phyloP scores from a whole-genome alignment of 2,888 invertebrate genomes.

The Tanytarsus gracilentus region DNA sequence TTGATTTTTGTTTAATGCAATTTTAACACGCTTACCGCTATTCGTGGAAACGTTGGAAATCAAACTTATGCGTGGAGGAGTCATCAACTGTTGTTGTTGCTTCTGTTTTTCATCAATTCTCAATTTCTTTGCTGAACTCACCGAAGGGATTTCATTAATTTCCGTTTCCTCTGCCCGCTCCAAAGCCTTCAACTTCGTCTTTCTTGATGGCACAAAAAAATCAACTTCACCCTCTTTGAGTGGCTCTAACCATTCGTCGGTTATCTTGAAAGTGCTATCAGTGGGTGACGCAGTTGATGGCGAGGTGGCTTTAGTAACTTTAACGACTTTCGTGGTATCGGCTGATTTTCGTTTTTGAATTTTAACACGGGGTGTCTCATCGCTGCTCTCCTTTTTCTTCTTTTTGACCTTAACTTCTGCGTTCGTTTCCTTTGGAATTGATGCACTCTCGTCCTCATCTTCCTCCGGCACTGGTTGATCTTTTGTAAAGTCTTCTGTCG shows the following conservation, averaged over 20 bases:
- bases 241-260: constrained; percentile 42
- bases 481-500: constrained; percentile 39
- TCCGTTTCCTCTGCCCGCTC: constrained; percentile 35
- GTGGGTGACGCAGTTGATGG: constrained; percentile 7
- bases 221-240: constrained; percentile 43
- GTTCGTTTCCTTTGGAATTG: constrained; percentile 36
- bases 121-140: constrained; percentile 1
- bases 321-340: constrained; percentile 14
- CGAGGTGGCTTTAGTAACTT: constrained; percentile 1
- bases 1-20: constrained; percentile 58
- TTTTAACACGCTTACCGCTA: constrained; percentile 60
- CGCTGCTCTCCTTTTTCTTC: constrained; percentile 33
- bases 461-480: constrained; percentile 36
- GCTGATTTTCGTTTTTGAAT: constrained; percentile 18
- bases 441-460: constrained; percentile 37
- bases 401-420: constrained; percentile 40
- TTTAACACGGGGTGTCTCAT: constrained; percentile 5
- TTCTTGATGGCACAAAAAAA: constrained; percentile 38
- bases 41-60: constrained; percentile 10
- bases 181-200: constrained; percentile 34
- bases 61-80: not conserved
- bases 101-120: constrained; percentile 3
- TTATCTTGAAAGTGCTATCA: too few relatives aligned
- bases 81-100: constrained; percentile 18
- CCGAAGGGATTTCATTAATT: constrained; percentile 34